Base-by-base conservation (phyloP, 2,888 invertebrate genomes). In the Rhagophthalmus giganteus region DNA sequence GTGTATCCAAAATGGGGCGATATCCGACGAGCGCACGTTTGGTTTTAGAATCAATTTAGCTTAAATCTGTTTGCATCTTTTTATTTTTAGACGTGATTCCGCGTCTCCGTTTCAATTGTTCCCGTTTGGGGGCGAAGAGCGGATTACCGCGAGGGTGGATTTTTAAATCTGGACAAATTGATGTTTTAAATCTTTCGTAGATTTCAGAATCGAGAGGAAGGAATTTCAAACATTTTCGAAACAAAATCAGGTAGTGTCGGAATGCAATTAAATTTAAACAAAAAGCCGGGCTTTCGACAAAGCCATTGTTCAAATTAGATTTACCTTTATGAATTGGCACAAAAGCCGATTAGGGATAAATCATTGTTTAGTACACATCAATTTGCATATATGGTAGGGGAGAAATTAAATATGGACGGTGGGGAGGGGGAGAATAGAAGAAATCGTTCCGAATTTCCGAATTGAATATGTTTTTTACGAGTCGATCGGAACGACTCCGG, bases 11-110 rank as follows among this genome's bases (percentile, higher is more conserved):
- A 44, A 34, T 20, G 28, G 20, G 46, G 6, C 25, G 46, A 14
- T 32, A 20, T 31, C 32, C 15, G 38, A 39, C 14, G 16, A 20
- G 33, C 25, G 47, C 47, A 39, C 47, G 47, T 47, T 39, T 48
- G 48, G 48, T 48, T 48, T 47, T 48, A 40, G 31, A 48, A 48
- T 48, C 48, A 41, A 48, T 48, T 48, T 48, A 41, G 33, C 41
- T 41, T 41, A 41, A 41, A 48, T 41, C 41, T 41, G 40, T 48
- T 48, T 48, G 48, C 35, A 48, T 48, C 48, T 41, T 48, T 48
- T 48, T 35, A 41, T 45, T 45, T 28, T 44, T 20, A 38, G 12
- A 41, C 48, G 48, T 41, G 48, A 40, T 41, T 32, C 30, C 25
- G 15, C 15, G 34, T 30, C 35, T 41, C 32, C 20, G 20, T 28